Conservation (phyloP, 2,797 vertebrate genomes). For the Lepilemur ruficaudatus region DNA sequence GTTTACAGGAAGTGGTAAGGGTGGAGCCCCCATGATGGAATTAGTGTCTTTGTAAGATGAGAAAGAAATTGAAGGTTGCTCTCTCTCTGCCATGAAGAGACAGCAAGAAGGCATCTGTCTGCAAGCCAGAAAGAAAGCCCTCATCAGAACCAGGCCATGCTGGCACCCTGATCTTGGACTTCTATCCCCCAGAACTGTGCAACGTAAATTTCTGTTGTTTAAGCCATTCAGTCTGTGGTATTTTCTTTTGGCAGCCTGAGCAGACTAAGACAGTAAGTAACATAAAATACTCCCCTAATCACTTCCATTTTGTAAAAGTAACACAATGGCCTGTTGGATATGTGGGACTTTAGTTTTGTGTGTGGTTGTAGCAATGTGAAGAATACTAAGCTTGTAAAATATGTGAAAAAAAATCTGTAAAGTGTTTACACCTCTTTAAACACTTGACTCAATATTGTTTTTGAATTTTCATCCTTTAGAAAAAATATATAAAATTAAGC, state of each 20-base stretch:
- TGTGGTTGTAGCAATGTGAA: background rate
- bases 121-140: background rate
- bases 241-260: background rate
- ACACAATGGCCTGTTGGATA: background rate
- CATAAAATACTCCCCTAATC: background rate
- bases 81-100: background rate
- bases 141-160: background rate
- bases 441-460: conserved; percentile 36
- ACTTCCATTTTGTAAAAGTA: background rate
- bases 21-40: background rate
- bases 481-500: conserved; percentile 52
- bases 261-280: background rate
- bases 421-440: background rate
- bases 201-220: background rate
- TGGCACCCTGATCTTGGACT: background rate
- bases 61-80: background rate
- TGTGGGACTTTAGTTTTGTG: background rate
- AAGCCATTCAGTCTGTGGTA: background rate
- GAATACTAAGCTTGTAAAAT: background rate
- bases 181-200: background rate
- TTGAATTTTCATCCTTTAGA: conserved; percentile 31
- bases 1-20: background rate
- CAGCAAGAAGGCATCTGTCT: background rate
- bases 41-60: no score
- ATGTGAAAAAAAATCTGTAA: background rate